Base-by-base conservation (phyloP, 2,113 vertebrate species). In the Cranoglanis bouderius region DNA sequence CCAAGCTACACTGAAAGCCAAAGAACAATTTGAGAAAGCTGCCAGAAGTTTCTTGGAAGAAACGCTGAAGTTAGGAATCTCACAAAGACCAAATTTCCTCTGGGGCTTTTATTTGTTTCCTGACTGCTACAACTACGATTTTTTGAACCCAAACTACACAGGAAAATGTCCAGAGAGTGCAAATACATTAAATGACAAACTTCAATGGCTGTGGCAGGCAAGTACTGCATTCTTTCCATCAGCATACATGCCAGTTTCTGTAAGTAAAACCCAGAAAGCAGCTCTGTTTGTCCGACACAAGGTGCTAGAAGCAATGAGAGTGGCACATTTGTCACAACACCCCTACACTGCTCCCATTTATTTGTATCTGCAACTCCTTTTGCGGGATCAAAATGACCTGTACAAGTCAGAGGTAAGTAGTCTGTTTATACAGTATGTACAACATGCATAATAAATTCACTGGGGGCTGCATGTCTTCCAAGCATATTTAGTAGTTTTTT, bases 101-200 rank as follows among this genome's bases (percentile, higher is more conserved):
- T 99, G 98, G 98, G 98, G 98, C 6, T 99, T 94, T 93, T 99
- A 99, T 93, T 96, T 99, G 87, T 98, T 97, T 90, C 98, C 98
- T 0, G 97, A 99, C 92, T 99, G 98, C 93, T 96, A 95, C 92
- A 99, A 99, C 94, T 97, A 98, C 0, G 94, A 95, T 91, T 99
- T 98, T 91, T 29, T 89, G 0, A 85, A 92, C 35, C 18, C 94
- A 5, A 92, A 88, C 90, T 99, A 98, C 91, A 98, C 97, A 0
- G 98, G 98, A 29, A 93, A 92, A 86, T 99, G 98, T 90, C 96
- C 98, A 0, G 88, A 93, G 0, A 95, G 96, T 19, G 96, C 96
- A 91, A 94, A 95, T 82, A 92, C 92, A 0, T 96, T 97, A 46
- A 99, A 99, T 0, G 93, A 98, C 87, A 92, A 97, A 91, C 93